These are phyloP conservation scores for Orycteropus afer DNA, from an alignment of 2,113 vertebrate species.

Conservation along the genomic window DNA sequence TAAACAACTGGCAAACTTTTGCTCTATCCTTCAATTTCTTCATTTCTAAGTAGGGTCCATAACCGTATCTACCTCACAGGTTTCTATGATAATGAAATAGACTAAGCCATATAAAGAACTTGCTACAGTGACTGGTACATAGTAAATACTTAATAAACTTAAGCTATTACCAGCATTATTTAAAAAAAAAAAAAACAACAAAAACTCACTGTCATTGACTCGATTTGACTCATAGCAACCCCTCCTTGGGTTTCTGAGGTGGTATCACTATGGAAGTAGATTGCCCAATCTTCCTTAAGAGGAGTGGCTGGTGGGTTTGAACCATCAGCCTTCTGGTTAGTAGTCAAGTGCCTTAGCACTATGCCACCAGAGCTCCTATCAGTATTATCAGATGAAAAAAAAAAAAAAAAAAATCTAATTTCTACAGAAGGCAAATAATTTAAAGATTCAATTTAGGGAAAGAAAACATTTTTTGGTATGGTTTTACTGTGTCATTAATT, in stretches of 20 bases:
- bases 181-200: too few species aligned
- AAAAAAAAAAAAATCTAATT: slow-evolving; percentile 28
- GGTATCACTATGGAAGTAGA: too few species aligned
- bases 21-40: not conserved
- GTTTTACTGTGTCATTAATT: slow-evolving; percentile 23
- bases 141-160: not conserved
- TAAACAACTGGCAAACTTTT: too few species aligned
- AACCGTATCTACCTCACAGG: not conserved
- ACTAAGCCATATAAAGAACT: not conserved
- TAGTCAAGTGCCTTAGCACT: too few species aligned
- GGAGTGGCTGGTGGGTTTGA: too few species aligned
- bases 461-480: not conserved
- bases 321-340: too few species aligned
- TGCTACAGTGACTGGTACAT: not conserved
- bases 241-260: too few species aligned
- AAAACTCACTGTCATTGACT: too few species aligned
- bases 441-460: not conserved
- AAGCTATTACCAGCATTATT: not conserved
- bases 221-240: too few species aligned
- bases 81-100: not conserved
- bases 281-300: too few species aligned
- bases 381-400: not conserved
- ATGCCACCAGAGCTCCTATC: too few species aligned
- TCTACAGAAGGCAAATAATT: not conserved
- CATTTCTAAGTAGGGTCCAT: not conserved